Percentiles rank a stretch among this genome's conserved stretches.
Conservation (phyloP, 2,113 vertebrate genomes). For the Peucedramus taeniatus region DNA sequence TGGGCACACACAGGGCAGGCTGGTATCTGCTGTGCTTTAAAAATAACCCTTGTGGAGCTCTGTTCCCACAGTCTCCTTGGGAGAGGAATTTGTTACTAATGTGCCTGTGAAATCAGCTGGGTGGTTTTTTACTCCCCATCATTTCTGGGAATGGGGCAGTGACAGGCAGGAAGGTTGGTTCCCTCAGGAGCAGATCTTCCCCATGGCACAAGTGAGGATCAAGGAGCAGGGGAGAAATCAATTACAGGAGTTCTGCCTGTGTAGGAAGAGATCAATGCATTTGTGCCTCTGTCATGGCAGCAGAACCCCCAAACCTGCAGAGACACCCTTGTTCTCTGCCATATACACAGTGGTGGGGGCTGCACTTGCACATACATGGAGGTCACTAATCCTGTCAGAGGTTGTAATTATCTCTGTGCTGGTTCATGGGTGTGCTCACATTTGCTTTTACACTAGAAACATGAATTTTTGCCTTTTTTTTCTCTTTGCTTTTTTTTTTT, state of each 20-base stretch:
- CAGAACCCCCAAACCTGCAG: background rate
- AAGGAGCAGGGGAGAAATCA: background rate
- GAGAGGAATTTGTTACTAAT: background rate
- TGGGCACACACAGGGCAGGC: background rate
- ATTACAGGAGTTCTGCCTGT: background rate
- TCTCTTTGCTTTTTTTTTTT: background rate
- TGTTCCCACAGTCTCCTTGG: background rate
- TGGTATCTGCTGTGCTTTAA: background rate
- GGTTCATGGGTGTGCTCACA: background rate
- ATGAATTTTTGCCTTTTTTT: background rate
- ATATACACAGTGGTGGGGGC: rapidly evolving
- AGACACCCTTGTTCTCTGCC: background rate
- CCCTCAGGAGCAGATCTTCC: background rate
- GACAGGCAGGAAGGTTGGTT: background rate
- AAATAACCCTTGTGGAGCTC: background rate
- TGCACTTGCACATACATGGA: rapidly evolving
- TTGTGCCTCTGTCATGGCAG: background rate
- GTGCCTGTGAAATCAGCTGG: background rate
- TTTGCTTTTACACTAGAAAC: background rate
- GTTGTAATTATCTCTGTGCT: rapidly evolving
- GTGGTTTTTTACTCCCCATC: background rate
- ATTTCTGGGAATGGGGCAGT: background rate
- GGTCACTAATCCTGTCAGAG: background rate
- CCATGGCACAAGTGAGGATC: background rate
- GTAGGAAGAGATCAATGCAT: background rate